A percentile compares a stretch with the other conserved stretches of the same genome.
These are phyloP conservation scores for Pseudois nayaur DNA, from an alignment of 2,113 vertebrate species.

Conservation along the genomic window DNA sequence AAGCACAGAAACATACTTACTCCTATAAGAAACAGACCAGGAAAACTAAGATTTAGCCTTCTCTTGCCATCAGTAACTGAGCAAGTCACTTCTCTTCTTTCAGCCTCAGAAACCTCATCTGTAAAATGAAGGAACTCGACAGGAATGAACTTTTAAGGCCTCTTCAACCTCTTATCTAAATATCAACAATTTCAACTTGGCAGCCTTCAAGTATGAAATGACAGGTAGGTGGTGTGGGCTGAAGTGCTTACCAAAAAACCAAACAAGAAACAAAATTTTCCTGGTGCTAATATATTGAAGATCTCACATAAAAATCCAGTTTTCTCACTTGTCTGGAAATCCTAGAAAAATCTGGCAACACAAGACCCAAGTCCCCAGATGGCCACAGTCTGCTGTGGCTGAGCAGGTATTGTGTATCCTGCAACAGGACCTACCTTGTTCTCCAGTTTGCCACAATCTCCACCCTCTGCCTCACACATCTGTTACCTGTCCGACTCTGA, in stretches of 20 bases:
- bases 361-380: not conserved
- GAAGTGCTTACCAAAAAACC: not conserved
- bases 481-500: not conserved
- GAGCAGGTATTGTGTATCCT: not conserved
- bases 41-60: constrained; percentile 44
- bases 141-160: not conserved
- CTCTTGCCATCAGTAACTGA: not conserved
- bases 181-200: not conserved
- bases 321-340: not conserved
- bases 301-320: not conserved
- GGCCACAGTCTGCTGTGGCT: not conserved
- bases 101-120: not conserved
- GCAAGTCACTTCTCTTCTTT: not conserved
- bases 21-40: not conserved
- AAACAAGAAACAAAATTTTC: not conserved
- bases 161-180: not conserved
- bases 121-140: not conserved
- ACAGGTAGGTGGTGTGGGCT: not conserved
- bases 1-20: not conserved
- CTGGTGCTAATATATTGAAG: not conserved
- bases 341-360: not conserved
- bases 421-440: not conserved
- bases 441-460: not conserved
- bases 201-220: not conserved
- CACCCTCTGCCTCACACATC: not conserved